These are phyloP conservation scores for Oxygymnocypris stewartii DNA, from an alignment of 2,113 vertebrate genomes.

Conservation along the genomic window DNA sequence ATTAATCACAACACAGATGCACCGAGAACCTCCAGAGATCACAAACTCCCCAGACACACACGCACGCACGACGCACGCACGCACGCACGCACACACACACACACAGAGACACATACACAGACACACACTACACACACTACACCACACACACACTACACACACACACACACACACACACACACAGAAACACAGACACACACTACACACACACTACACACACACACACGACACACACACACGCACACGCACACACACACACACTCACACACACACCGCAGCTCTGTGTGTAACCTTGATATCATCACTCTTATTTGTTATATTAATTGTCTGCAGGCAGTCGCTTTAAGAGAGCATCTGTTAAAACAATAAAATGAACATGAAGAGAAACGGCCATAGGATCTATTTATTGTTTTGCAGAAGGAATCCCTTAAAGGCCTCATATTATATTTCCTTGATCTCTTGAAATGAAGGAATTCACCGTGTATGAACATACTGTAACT, in stretches of 20 bases:
- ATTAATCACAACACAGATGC: constrained; percentile 40
- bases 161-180: too few species aligned
- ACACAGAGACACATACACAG: too few species aligned
- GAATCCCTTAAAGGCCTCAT: neutral
- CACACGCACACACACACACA: too few species aligned
- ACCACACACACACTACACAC: too few species aligned
- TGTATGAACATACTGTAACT: neutral
- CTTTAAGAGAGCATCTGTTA: neutral
- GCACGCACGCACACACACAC: too few species aligned
- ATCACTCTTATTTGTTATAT: neutral
- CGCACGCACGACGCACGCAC: too few species aligned
- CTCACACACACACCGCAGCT: neutral
- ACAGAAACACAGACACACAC: too few species aligned
- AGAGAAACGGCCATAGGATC: neutral
- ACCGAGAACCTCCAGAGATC: constrained; percentile 37
- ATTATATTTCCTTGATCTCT: neutral
- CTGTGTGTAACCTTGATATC: neutral
- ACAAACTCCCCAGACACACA: constrained; percentile 3
- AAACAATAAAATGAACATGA: neutral
- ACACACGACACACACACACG: too few species aligned
- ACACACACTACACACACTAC: too few species aligned
- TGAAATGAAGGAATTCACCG: neutral
- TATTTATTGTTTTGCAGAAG: neutral
- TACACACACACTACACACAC: too few species aligned
- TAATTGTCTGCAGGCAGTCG: neutral